Base-by-base conservation (phyloP, 2,797 vertebrate genomes). In the Botia almorhae region DNA sequence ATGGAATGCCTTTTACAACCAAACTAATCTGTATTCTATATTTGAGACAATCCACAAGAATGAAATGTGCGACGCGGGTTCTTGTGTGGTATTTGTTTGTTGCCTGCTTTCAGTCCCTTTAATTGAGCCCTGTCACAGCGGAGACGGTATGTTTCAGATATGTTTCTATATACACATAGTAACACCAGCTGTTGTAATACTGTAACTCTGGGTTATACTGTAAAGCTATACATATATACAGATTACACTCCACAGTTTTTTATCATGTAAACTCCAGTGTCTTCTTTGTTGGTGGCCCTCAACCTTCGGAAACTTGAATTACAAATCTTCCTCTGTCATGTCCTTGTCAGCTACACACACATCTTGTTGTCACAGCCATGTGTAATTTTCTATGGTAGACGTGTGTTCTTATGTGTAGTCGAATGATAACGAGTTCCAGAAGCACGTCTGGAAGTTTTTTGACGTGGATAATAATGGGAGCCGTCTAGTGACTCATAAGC, bases 11-110 rank as follows among this genome's bases (percentile, higher is more conserved):
- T 98, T 98, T 96, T 94, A 83, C 73, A 74, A 80, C 74, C 61
- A 77, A 68, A 51, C 80, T 7, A 13, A 83, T 82, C 53, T 82
- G 95, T 92, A 95, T 96, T 95, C 95, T 93, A 93, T 96, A 95
- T 97, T 96, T 94, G 95, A 95, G 95, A 96, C 95, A 97, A 94
- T 94, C 95, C 93, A 92, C 94, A 93, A 95, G 95, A 96, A 95
- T 93, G 93, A 93, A 91, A 91, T 93, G 90, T 95, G 95, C 95
- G 95, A 95, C 92, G 91, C 91, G 94, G 93, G 93, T 93, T 92
- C 67, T 95, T 95, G 96, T 43, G 39, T 75, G 69, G 67, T 51
- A 33, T 56, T 76, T 61, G 74, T 69, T 73, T 60, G 74, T 73
- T 60, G 74, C 96, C 95, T 96, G 96, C 95, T 95, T 94, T 95